Evolutionary conservation across 64 coral and sea anemone species (phyloP).

Genomic region (Actinia equina): DNA sequence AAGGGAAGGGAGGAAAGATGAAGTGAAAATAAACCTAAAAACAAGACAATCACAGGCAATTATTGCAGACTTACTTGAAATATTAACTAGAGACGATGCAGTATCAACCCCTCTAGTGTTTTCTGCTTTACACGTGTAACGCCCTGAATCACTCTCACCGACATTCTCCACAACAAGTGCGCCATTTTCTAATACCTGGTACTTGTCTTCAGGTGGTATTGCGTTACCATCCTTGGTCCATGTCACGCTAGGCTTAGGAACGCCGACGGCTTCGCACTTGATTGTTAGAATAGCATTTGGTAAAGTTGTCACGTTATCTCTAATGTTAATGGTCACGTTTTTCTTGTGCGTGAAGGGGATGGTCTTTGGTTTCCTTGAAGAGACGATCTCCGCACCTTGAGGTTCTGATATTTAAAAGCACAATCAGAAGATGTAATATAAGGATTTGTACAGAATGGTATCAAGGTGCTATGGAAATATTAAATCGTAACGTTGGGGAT

Average conservation of each 20-base stretch:
- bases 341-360: neutral
- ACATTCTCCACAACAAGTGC: constrained; percentile 1
- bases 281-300: constrained; percentile 60
- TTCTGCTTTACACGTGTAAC: constrained; percentile 37
- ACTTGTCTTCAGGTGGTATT: constrained; percentile 13
- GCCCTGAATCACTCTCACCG: neutral
- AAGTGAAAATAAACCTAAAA: no score
- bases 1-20: no score
- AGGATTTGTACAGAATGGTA: no score
- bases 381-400: neutral
- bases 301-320: constrained; percentile 73
- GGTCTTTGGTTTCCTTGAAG: constrained; percentile 8
- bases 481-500: no score
- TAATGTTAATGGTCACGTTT: constrained; percentile 31
- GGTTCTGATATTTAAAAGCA: neutral
- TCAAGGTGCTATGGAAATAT: no score
- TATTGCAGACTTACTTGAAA: constrained; percentile 11
- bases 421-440: no score
- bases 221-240: constrained; percentile 64
- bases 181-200: constrained; percentile 13
- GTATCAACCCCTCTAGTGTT: constrained; percentile 26
- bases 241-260: constrained; percentile 64
- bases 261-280: constrained; percentile 41
- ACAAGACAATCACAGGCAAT: no score
- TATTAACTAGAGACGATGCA: constrained; percentile 26